Evolutionary conservation across 1,140 invertebrate species (phyloP).

Genomic region (Scaptomyza hsui): DNA sequence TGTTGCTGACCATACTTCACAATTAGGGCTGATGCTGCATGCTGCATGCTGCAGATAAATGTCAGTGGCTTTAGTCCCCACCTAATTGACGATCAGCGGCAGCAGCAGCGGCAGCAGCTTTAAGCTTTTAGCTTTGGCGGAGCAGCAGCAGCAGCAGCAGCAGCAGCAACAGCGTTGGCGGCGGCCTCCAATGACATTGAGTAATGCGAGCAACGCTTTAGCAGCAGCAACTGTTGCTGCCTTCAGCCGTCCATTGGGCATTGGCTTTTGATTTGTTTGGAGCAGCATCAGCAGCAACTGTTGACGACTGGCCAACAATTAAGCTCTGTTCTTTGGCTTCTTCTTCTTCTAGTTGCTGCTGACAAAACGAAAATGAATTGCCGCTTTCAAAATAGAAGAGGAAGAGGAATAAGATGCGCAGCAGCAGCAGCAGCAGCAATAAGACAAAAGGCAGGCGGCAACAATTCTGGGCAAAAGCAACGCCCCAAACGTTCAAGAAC

Average conservation of each 20-base stretch:
- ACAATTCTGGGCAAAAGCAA: constrained; percentile 42
- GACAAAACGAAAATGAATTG: constrained; percentile 73
- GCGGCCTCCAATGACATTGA: constrained; percentile 67
- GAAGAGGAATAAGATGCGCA: constrained; percentile 11
- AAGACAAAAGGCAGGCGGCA: constrained; percentile 43
- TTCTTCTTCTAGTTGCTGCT: constrained; percentile 38
- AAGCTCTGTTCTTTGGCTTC: constrained; percentile 30
- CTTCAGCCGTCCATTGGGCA: constrained; percentile 26
- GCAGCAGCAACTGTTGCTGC: constrained; percentile 17
- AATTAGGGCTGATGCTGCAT: constrained; percentile 42
- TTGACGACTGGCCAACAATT: constrained; percentile 74
- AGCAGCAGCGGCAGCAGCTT: neutral
- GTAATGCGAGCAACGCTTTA: constrained; percentile 60
- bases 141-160: constrained; percentile 30
- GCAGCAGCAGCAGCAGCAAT: neutral
- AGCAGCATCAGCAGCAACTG: constrained; percentile 31
- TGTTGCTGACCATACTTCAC: constrained; percentile 43
- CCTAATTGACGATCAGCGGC: constrained; percentile 71
- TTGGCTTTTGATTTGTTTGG: constrained; percentile 65
- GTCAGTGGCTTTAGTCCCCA: constrained; percentile 48
- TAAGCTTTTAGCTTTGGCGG: constrained; percentile 47
- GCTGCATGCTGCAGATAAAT: constrained; percentile 46
- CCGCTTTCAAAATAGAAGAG: constrained; percentile 51
- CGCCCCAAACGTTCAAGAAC: constrained; percentile 33
- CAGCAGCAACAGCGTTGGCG: constrained; percentile 39